Conservation (phyloP, 92 coral and sea anemone species). For the Chrysogorgia sp. region DNA sequence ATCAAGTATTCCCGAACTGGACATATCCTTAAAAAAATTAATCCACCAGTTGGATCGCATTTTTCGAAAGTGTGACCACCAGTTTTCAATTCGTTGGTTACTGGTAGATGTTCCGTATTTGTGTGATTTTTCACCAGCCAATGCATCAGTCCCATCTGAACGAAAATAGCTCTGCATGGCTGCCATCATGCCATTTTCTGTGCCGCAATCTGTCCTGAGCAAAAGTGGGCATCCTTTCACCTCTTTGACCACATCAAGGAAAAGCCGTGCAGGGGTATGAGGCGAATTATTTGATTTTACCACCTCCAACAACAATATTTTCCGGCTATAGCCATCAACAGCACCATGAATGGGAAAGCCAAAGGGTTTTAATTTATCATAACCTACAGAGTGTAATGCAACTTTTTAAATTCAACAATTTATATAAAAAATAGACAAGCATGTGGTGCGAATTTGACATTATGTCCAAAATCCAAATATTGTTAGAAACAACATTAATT, state of each 20-base stretch:
- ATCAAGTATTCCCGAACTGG: neutral
- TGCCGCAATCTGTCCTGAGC: slow-evolving; percentile 43
- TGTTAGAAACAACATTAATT: too few species aligned
- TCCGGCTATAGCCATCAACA: too few species aligned
- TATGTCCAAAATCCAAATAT: too few species aligned
- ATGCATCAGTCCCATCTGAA: slow-evolving; percentile 33
- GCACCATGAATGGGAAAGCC: too few species aligned
- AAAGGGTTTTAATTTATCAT: too few species aligned
- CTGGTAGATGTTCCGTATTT: slow-evolving; percentile 40
- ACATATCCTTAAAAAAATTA: neutral
- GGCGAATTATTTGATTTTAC: neutral
- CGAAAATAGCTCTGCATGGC: slow-evolving; percentile 43
- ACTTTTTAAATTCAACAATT: too few species aligned
- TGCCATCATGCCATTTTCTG: slow-evolving; percentile 44
- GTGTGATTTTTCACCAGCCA: slow-evolving; percentile 46
- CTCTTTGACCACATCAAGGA: neutral
- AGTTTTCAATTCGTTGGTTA: slow-evolving; percentile 47
- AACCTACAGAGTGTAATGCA: too few species aligned
- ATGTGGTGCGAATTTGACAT: too few species aligned
- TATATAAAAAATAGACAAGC: too few species aligned
- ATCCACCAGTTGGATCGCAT: too few species aligned
- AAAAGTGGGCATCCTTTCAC: slow-evolving; percentile 42
- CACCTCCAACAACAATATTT: neutral
- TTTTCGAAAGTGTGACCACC: too few species aligned
- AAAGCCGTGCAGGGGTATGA: too few species aligned